phyloP scores from a whole-genome alignment of 2,888 invertebrate species.

The Eurytoma californica region DNA sequence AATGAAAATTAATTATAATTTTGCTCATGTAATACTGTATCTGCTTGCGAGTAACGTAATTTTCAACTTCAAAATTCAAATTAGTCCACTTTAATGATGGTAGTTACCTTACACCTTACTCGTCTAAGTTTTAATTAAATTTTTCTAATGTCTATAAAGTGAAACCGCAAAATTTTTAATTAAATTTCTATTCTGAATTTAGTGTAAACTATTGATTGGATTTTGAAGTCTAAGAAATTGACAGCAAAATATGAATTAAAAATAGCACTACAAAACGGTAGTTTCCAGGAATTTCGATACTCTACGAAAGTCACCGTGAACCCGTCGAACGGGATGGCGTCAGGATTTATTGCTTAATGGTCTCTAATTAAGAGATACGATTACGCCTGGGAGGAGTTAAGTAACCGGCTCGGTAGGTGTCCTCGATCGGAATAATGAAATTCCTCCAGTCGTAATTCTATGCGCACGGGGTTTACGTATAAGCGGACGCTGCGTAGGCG shows the following conservation, averaged over 20 bases:
- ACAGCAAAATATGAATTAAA: too few species aligned
- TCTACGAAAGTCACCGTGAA: constrained; percentile 15
- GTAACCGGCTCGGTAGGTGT: constrained; percentile 46
- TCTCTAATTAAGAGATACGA: constrained; percentile 52
- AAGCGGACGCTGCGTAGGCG: constrained; percentile 23
- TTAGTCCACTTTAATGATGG: too few species aligned
- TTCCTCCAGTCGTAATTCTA: not conserved
- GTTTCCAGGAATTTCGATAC: constrained; percentile 18
- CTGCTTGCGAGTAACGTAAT: too few species aligned
- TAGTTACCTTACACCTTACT: constrained; percentile 19
- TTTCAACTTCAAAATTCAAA: too few species aligned
- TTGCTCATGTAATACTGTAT: too few species aligned
- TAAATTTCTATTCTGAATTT: too few species aligned
- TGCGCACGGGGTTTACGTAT: not conserved
- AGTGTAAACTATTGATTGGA: too few species aligned
- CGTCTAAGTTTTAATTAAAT: constrained; percentile 46
- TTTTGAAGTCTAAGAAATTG: not conserved
- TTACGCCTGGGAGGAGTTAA: constrained; percentile 46
- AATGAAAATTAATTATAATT: too few species aligned
- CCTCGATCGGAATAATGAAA: constrained; percentile 52
- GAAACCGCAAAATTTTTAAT: not conserved
- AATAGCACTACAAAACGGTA: not conserved
- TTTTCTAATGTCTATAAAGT: constrained; percentile 33
- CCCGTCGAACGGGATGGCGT: constrained; percentile 9
- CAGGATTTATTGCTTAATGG: constrained; percentile 48